phyloP scores from a whole-genome alignment of 2,888 invertebrate species.

The Drymonia ruficornis region DNA sequence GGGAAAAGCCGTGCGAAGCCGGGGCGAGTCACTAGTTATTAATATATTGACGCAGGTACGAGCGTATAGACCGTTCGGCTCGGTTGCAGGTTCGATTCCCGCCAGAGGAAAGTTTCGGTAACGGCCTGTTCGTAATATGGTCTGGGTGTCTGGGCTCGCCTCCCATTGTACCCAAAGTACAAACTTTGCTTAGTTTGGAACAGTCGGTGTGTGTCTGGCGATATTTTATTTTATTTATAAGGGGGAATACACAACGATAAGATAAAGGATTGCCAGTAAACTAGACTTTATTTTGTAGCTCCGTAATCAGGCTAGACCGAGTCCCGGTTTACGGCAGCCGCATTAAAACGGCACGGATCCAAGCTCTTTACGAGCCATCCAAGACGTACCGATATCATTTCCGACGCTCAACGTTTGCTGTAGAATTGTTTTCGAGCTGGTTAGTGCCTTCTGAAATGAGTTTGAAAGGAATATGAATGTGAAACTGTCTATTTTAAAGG shows the following conservation, averaged over 20 bases:
- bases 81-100: too few species aligned
- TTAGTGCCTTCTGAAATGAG: not conserved
- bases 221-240: too few species aligned
- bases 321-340: conserved; percentile 16
- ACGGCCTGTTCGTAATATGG: too few species aligned
- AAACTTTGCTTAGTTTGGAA: too few species aligned
- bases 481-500: not conserved
- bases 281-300: conserved; percentile 5
- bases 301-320: conserved; percentile 9
- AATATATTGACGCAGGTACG: too few species aligned
- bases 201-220: too few species aligned
- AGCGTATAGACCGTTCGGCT: too few species aligned
- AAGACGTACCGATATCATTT: conserved; percentile 9
- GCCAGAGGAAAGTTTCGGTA: too few species aligned
- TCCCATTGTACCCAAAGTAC: too few species aligned
- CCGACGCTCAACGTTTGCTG: conserved; percentile 12
- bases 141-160: too few species aligned
- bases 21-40: too few species aligned
- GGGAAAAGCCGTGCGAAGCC: too few species aligned
- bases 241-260: not conserved
- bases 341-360: conserved; percentile 16
- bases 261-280: not conserved
- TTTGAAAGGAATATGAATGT: not conserved
- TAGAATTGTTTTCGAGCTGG: conserved; percentile 5
- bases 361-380: conserved; percentile 16